Evolutionary conservation across 2,113 vertebrate genomes (phyloP).

Genomic region (Halcyon senegalensis): DNA sequence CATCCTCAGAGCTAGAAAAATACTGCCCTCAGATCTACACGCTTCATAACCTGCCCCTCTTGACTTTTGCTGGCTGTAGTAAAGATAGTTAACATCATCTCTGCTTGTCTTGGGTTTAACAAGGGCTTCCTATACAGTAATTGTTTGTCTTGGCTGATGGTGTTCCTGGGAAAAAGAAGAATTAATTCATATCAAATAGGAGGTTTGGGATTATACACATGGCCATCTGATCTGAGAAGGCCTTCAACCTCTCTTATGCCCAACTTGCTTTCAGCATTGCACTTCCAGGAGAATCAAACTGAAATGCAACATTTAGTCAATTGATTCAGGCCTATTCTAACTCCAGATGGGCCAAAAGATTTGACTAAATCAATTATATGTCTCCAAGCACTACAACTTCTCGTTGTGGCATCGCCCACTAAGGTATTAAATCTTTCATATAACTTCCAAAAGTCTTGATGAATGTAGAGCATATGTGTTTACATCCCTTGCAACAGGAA

Average conservation of each 20-base stretch:
- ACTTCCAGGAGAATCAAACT: neutral
- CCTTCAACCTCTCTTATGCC: neutral
- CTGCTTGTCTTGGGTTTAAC: neutral
- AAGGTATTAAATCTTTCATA: neutral
- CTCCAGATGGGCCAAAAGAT: neutral
- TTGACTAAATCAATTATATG: neutral
- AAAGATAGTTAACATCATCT: neutral
- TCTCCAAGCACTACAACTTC: neutral
- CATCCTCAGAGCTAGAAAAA: neutral
- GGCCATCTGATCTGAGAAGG: neutral
- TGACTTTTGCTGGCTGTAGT: rapidly evolving
- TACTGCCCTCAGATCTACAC: neutral
- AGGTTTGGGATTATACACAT: neutral
- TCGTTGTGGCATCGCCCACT: neutral
- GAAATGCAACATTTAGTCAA: neutral
- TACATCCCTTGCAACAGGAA: neutral
- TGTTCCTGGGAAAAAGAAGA: neutral
- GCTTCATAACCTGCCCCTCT: neutral
- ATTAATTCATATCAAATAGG: neutral
- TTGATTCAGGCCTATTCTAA: neutral
- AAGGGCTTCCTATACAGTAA: neutral
- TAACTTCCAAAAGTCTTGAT: neutral
- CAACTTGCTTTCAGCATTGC: neutral
- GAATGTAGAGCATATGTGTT: neutral
- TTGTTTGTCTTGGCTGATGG: neutral